These are phyloP conservation scores for Ctenodactylus gundi DNA, from an alignment of 2,113 vertebrate genomes.

Conservation along the genomic window DNA sequence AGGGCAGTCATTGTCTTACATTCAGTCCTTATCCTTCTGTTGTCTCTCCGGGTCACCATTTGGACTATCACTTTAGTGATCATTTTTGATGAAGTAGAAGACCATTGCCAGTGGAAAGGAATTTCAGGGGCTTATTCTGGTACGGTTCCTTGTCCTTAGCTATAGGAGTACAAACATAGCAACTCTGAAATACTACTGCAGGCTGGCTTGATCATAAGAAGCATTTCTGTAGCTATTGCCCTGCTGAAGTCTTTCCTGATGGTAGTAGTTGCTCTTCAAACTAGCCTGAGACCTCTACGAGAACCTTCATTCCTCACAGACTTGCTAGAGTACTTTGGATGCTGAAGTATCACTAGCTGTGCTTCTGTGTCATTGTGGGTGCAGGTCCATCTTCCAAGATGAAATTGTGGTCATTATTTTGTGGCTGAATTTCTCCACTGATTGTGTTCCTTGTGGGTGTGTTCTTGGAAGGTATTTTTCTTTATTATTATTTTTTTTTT, in stretches of 20 bases:
- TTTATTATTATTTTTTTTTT: too few relatives aligned
- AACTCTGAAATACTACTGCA: rapidly evolving
- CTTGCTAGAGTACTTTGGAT: background rate
- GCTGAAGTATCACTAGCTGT: too few relatives aligned
- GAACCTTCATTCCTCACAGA: background rate
- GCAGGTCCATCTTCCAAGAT: background rate
- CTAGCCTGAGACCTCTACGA: too few relatives aligned
- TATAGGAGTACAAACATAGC: rapidly evolving
- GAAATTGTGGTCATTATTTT: too few relatives aligned
- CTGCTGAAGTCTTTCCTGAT: background rate
- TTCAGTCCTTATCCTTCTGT: background rate
- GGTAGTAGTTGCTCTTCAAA: background rate
- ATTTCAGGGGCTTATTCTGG: background rate
- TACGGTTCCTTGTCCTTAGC: rapidly evolving
- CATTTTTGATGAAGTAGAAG: background rate
- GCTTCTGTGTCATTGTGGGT: background rate
- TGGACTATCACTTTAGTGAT: background rate
- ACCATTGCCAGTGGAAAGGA: rapidly evolving
- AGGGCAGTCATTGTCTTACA: rapidly evolving
- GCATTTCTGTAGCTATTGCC: rapidly evolving
- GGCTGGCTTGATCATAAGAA: background rate
- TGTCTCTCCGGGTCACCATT: background rate
- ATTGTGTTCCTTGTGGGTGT: background rate
- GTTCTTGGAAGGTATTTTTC: rapidly evolving
- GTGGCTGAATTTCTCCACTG: background rate